A percentile compares a stretch with the other conserved stretches of the same genome.
These are phyloP conservation scores for Zelleria hepariella DNA, from an alignment of 2,888 invertebrate genomes.

Conservation along the genomic window DNA sequence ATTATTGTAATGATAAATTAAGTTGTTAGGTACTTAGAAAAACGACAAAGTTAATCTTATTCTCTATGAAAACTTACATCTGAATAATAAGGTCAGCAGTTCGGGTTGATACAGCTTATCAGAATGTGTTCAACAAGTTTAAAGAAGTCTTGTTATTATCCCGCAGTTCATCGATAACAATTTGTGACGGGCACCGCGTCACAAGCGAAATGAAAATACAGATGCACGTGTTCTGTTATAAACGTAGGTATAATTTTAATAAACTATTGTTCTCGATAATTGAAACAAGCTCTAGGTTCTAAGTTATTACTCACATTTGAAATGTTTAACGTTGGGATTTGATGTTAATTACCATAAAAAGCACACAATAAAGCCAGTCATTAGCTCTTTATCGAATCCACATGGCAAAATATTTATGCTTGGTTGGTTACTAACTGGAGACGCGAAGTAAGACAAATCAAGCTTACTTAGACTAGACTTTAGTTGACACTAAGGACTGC, in stretches of 20 bases:
- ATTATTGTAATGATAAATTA: too few species aligned
- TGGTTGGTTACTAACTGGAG: too few species aligned
- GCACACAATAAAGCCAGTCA: neutral
- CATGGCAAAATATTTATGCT: too few species aligned
- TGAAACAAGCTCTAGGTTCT: neutral
- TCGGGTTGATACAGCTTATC: neutral
- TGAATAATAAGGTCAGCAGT: neutral
- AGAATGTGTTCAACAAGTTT: neutral
- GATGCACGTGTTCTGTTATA: neutral
- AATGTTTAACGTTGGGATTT: neutral
- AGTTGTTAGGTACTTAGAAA: neutral
- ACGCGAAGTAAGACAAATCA: too few species aligned
- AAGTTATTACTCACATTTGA: neutral
- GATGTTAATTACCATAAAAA: neutral
- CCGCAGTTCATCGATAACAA: neutral
- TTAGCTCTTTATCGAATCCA: neutral
- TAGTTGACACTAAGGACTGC: too few species aligned
- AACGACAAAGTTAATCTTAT: neutral
- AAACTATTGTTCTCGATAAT: too few species aligned
- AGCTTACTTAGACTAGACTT: too few species aligned
- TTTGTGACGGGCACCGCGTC: neutral
- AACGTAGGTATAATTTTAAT: too few species aligned
- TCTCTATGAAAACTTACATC: neutral
- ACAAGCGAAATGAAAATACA: neutral
- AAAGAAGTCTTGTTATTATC: neutral